Conservation (phyloP, 2,113 vertebrate species). For the Chlorodrepanis virens region DNA sequence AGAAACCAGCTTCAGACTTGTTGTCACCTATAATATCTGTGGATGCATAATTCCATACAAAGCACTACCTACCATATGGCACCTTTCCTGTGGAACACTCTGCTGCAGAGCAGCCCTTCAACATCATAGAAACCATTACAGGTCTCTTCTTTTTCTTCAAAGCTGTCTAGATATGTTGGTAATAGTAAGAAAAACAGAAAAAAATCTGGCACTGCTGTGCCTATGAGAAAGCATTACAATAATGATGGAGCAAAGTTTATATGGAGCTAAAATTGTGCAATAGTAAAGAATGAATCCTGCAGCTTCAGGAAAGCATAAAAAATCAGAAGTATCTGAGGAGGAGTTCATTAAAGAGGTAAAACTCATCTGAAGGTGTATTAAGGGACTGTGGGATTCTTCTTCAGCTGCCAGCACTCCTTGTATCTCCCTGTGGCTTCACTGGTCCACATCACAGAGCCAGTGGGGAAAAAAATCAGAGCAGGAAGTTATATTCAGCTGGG, state of each 20-base stretch:
- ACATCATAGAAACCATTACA: background rate
- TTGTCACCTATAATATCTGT: background rate
- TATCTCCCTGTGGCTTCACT: background rate
- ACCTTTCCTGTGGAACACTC: background rate
- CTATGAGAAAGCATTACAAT: background rate
- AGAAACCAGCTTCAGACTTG: background rate
- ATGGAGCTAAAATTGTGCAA: background rate
- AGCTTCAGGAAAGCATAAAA: background rate
- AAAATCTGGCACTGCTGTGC: background rate
- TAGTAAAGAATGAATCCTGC: background rate
- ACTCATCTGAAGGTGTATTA: background rate
- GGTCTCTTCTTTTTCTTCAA: background rate
- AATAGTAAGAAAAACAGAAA: background rate
- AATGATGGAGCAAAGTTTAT: background rate
- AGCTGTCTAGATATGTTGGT: background rate
- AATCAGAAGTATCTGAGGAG: background rate
- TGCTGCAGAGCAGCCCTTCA: background rate
- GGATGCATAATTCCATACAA: background rate
- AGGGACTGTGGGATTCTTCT: background rate
- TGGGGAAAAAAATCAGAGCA: background rate
- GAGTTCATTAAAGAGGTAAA: background rate
- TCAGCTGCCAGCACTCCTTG: background rate
- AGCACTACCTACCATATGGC: background rate
- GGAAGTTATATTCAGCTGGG: background rate
- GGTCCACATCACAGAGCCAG: background rate